Percentiles rank a stretch among this genome's conserved stretches.
Conservation (phyloP, 2,797 vertebrate species). For the Poeciliopsis presidionis region DNA sequence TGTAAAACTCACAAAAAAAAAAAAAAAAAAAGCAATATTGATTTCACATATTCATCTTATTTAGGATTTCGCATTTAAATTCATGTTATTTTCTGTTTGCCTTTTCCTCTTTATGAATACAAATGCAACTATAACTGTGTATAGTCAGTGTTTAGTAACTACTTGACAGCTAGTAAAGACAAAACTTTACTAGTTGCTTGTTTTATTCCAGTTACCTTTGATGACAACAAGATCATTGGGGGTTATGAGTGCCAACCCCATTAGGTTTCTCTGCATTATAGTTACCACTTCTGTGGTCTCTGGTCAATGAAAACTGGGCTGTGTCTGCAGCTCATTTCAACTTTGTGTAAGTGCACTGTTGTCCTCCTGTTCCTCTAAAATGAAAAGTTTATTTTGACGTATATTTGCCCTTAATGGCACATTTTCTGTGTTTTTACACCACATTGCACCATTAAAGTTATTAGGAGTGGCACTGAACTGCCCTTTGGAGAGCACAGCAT, state of each 20-base stretch:
- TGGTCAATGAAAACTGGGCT: constrained; percentile 7
- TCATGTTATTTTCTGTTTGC: not conserved
- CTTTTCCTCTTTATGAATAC: not conserved
- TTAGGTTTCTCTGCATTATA: constrained; percentile 60
- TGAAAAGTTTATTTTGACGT: not conserved
- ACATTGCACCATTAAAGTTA: not conserved
- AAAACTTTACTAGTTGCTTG: not conserved
- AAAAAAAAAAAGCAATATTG: not conserved
- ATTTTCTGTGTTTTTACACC: not conserved
- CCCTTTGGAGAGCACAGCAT: constrained; percentile 14
- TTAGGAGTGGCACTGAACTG: constrained; percentile 1
- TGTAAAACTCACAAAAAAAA: not conserved
- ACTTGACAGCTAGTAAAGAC: not conserved
- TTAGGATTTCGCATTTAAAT: not conserved
- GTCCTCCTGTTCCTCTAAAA: not conserved
- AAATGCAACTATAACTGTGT: not conserved
- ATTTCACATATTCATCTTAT: not conserved
- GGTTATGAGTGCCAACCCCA: constrained; percentile 71
- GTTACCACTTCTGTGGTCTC: constrained; percentile 28
- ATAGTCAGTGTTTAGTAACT: not conserved
- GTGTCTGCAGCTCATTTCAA: constrained; percentile 16
- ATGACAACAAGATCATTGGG: constrained; percentile 77
- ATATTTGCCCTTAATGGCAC: not conserved
- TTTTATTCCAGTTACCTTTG: constrained; percentile 48
- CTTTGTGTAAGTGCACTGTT: not conserved